A percentile compares a stretch with the other conserved stretches of the same genome.
phyloP scores from a whole-genome alignment of 2,888 invertebrate genomes.

The Drosophila buzzatii region DNA sequence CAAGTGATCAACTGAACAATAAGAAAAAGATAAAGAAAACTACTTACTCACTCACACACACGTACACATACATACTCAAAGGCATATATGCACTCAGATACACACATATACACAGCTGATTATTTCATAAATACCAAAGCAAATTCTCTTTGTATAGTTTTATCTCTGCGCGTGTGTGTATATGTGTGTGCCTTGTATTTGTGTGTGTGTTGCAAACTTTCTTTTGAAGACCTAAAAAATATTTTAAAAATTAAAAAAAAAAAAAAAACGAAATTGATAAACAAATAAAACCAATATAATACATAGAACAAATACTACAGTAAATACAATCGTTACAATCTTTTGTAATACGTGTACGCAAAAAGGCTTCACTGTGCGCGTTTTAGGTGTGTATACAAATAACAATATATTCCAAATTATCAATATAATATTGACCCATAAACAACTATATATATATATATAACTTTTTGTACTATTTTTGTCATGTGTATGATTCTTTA shows the following conservation, averaged over 20 bases:
- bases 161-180: slow-evolving; percentile 16
- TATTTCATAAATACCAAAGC: slow-evolving; percentile 3
- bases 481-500: slow-evolving; percentile 45
- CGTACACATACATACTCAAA: slow-evolving; percentile 11
- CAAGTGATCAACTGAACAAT: slow-evolving; percentile 57
- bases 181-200: neutral
- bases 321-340: slow-evolving; percentile 44
- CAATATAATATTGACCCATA: slow-evolving; percentile 36
- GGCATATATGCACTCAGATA: slow-evolving; percentile 8
- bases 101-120: slow-evolving; percentile 6
- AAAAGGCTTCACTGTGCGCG: slow-evolving; percentile 71
- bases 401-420: slow-evolving; percentile 56
- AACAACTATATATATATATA: slow-evolving; percentile 8
- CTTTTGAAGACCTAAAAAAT: neutral
- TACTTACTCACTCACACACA: slow-evolving; percentile 23
- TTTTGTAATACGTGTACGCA: slow-evolving; percentile 41
- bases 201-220: slow-evolving; percentile 25
- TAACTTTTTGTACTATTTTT: slow-evolving; percentile 22
- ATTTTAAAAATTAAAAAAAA: neutral
- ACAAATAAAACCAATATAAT: slow-evolving; percentile 49
- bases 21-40: slow-evolving; percentile 41
- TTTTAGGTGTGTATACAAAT: slow-evolving; percentile 72
- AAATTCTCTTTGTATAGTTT: slow-evolving; percentile 12
- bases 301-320: slow-evolving; percentile 49
- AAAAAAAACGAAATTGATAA: slow-evolving; percentile 28